Evolutionary conservation across 2,888 invertebrate genomes (phyloP), one percentile per base, ranked within the genome.

Genomic region (Drepanosiphum platanoidis): DNA sequence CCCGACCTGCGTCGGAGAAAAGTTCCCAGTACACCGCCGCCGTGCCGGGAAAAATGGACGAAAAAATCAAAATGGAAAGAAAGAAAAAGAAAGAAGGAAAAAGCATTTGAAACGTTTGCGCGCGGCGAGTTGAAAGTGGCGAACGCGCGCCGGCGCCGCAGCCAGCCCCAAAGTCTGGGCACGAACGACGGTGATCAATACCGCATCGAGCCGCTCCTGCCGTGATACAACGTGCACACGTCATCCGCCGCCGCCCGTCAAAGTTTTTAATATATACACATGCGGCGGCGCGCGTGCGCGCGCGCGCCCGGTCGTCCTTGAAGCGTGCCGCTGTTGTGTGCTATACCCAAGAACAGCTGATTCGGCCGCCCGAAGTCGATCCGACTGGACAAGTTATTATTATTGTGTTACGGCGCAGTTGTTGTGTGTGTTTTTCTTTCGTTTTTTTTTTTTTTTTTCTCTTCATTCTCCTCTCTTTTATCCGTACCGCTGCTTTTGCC

Each of bases 361-460:
- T 70, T 27, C 34, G 27, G 2, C 22, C 64, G 66, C 75, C 84
- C 74, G 42, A 58, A 46, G 34, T 22, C 79, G 32, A n/a, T 18
- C 46, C 36, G n/a, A 32, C 83, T 84, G 84, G 84, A 84, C 52
- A 84, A 77, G 77, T 77, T 75, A 52, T 58, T 79, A 70, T 80
- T 84, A 58, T 84, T n/a, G n/a, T 82, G 32, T 82, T 83, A 77
- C 84, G 84, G 39, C 84, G 84, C 77, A 84, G 84, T 84, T 68
- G 52, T 84, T 84, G 27, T 58, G 15, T 36, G 18, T 27, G 36
- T n/a, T 36, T 34, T 32, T 46, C 27, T 1, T 22, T 30, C 22
- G 7, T 34, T n/a, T n/a, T n/a, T n/a, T n/a, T n/a, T n/a, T n/a
- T n/a, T n/a, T n/a, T n/a, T n/a, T n/a, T n/a, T n/a, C n/a, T n/a